Evolutionary conservation across 2,888 invertebrate species (phyloP).

Genomic region (Drosophila longiperda): DNA sequence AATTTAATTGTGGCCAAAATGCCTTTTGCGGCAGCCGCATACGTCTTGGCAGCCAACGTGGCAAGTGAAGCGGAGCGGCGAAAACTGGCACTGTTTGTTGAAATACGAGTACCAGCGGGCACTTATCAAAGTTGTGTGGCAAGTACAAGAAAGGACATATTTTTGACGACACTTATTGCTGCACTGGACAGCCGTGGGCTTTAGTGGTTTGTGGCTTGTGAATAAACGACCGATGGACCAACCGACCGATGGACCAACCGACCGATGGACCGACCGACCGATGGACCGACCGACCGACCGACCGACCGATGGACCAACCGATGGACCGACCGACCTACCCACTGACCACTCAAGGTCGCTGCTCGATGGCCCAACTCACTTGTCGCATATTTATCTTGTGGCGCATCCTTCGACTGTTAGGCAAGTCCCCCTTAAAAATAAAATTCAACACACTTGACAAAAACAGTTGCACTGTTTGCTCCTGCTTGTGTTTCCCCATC

Average conservation of each 20-base stretch:
- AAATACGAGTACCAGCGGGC: conserved; percentile 4
- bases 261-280: background rate
- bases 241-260: background rate
- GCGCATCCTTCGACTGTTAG: conserved; percentile 26
- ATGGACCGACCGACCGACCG: no score
- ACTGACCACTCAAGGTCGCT: conserved; percentile 44
- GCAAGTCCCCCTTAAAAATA: conserved; percentile 9
- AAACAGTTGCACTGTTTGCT: conserved; percentile 20
- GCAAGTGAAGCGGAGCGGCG: background rate
- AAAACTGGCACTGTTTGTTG: background rate
- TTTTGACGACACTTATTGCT: conserved; percentile 61
- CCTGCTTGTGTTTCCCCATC: conserved; percentile 8
- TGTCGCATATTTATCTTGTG: conserved; percentile 64
- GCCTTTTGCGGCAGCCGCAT: conserved; percentile 17
- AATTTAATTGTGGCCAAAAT: conserved; percentile 56
- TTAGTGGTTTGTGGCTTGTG: conserved; percentile 9
- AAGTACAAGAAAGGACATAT: conserved; percentile 37
- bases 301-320: background rate
- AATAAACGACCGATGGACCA: conserved; percentile 3
- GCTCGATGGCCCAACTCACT: conserved; percentile 32
- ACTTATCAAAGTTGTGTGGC: conserved; percentile 50
- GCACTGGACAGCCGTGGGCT: conserved; percentile 54
- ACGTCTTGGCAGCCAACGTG: background rate
- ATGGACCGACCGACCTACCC: background rate
- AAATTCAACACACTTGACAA: conserved; percentile 36